Evolutionary conservation across 2,113 vertebrate species (phyloP).

Genomic region (Alethe castanea): DNA sequence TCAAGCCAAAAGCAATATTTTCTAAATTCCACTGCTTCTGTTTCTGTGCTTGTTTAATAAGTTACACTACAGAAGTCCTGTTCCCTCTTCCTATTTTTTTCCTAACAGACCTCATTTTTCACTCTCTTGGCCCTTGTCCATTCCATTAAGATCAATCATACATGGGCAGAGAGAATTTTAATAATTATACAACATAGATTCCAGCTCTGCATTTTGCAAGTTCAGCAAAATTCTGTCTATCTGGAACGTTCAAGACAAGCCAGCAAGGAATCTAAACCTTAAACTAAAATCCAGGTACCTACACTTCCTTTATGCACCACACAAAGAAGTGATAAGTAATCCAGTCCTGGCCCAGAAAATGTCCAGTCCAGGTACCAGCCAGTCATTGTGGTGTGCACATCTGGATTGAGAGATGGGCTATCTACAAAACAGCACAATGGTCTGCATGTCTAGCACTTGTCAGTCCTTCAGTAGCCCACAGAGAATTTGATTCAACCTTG

Average conservation of each 20-base stretch:
- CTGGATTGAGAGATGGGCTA: not conserved
- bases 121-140: not conserved
- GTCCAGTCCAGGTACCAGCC: not conserved
- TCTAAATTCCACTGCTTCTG: not conserved
- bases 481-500: not conserved
- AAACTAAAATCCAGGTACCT: not conserved
- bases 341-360: not conserved
- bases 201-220: not conserved
- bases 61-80: not conserved
- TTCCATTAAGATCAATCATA: not conserved
- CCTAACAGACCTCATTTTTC: not conserved
- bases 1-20: not conserved
- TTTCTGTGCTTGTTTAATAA: not conserved
- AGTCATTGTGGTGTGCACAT: not conserved
- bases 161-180: not conserved
- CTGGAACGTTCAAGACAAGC: not conserved
- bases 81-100: not conserved
- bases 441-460: not conserved
- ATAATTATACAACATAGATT: not conserved
- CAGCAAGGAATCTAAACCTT: not conserved
- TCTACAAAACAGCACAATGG: not conserved
- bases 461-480: not conserved
- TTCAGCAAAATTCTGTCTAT: not conserved
- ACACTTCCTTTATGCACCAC: not conserved
- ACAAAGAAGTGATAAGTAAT: not conserved